Base-by-base conservation (phyloP, 1,140 invertebrate species). In the Subanguina moxae region DNA sequence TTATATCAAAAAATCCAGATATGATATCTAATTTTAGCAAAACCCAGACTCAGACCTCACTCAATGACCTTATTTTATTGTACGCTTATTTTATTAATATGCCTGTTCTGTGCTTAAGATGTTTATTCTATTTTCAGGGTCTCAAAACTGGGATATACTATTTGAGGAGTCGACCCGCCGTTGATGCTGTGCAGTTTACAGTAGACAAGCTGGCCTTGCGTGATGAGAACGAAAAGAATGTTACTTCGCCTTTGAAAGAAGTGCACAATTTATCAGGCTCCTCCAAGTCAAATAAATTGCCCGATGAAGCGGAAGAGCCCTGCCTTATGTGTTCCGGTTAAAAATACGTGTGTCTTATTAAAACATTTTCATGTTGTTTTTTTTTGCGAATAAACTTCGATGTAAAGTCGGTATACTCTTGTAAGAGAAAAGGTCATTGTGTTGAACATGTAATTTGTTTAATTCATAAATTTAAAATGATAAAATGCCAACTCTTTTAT, bases 61-160 rank as follows among this genome's bases (percentile, higher is more conserved):
- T 38, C 1, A 28, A 3, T 23, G 23, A 64, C 23, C 64, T 11
- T 19, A 3, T 1, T 61, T 21, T n/a, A 28, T 1, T n/a, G 19
- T 15, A 32, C 23, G 28, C 1, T 17, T 57, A 21, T 46, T 17
- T 13, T 64, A 56, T 43, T 59, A 56, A 25, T 21, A n/a, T n/a
- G n/a, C n/a, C n/a, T n/a, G n/a, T n/a, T n/a, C n/a, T n/a, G n/a
- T n/a, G n/a, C n/a, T n/a, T n/a, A n/a, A n/a, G n/a, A n/a, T n/a
- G n/a, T n/a, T n/a, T n/a, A 52, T 52, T 52, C 13, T n/a, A 23
- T 25, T 48, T 76, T 73, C 38, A 90, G 89, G 90, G 95, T 8
- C 86, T 98, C 15, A 99, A 98, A 85, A 98, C 95, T 30, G 95
- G 95, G 43, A 97, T 98, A 93, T 98, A 98, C 84, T 98, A 98